Evolutionary conservation across 1,140 invertebrate species (phyloP), one percentile per base, ranked within the genome.

Genomic region (Caenorhabditis brenneri): DNA sequence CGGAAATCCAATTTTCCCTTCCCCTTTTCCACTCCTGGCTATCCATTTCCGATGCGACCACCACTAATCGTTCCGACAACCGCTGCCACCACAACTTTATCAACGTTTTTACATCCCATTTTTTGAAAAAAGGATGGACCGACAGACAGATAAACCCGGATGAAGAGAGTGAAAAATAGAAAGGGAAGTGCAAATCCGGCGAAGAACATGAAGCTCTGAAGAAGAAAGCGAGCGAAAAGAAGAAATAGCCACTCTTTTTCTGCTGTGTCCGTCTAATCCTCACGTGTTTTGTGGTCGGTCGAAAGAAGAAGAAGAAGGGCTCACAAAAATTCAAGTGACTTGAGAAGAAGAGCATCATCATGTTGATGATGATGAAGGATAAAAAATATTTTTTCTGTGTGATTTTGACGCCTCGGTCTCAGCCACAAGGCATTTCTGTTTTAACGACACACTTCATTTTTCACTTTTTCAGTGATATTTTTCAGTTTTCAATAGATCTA

Each of bases 341-440:
- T 31, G 65, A 74, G 65, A 74, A 74, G 65, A 74, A 74, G 36
- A 36, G 53, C 53, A 58, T 58, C 65, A 74, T 74, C 65, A 42
- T 74, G 65, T 74, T 74, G 65, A 74, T 74, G 65, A 74, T 42
- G 65, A 74, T 74, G 65, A 74, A 74, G 65, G 65, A 74, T 74
- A 74, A 74, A 74, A 65, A 65, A 65, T 65, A 65, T 65, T 74
- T 46, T 58, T 27, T 74, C 2, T 74, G 33, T 42, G 65, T 74
- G 65, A 74, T 74, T 74, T 74, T 74, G 65, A 74, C 65, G 65
- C 65, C 36, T 74, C 36, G n/a, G 33, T 46, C 33, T n/a, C 36
- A 10, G 22, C 65, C 33, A n/a, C 53, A 55, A 24, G 15, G 27
- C n/a, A n/a, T n/a, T n/a, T n/a, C n/a, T n/a, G n/a, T n/a, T n/a